Base-by-base conservation (phyloP, 1,140 invertebrate species). In the Drosophila eugracilis region DNA sequence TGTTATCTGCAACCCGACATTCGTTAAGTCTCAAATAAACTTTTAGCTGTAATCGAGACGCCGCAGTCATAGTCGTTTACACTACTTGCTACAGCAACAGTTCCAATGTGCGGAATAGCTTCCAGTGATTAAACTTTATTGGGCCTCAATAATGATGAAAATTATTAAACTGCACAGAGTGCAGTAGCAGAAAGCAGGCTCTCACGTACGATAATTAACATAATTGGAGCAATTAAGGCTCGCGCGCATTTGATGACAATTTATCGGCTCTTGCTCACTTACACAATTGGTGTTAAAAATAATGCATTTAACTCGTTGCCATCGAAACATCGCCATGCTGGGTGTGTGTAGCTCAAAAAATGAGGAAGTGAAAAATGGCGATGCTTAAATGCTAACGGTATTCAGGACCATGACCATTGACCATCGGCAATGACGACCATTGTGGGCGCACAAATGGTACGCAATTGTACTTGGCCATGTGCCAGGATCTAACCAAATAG, bases 211-310 rank as follows among this genome's bases (percentile, higher is more conserved):
- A 32, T 75, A 80, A 85, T 85, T 85, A 86, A 77, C 67, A 86
- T 86, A 85, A 85, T 85, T 49, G 81, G 53, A 37, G 77, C 70
- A 85, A 86, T 85, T 77, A 81, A 65, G 67, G 44, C 60, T 62
- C 60, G 54, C 39, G 57, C 65, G 72, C 72, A 86, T 74, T 76
- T 86, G 63, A 52, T 69, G 50, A 62, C 77, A 86, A 85, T 85
- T 80, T 85, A 85, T 86, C 53, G 80, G 47, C 60, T 42, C 44
- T 37, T 32, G 34, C 42, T 24, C 60, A 69, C 52, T 78, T 69
- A 49, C 58, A 74, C 75, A 85, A 85, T 80, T 86, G 77, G 81
- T 65, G 77, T 80, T 86, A 85, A 84, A 84, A 86, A 80, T 84
- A 84, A 84, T 86, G 80, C 80, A 59, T 84, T 84, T 80, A 75